These are phyloP conservation scores for Lasiurus cinereus DNA, from an alignment of 2,113 vertebrate species.

Conservation along the genomic window DNA sequence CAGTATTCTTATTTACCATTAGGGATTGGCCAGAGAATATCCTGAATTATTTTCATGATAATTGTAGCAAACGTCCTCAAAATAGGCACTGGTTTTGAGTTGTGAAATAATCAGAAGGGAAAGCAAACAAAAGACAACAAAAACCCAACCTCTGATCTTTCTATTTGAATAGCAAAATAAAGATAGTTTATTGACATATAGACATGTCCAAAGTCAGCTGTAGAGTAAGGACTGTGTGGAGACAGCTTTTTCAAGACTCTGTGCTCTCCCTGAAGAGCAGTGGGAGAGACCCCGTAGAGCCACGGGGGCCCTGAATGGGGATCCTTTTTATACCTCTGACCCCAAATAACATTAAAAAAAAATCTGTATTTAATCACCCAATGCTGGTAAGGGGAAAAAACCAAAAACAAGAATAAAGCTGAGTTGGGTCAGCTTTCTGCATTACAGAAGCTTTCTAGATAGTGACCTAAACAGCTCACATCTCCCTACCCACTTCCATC, in stretches of 20 bases:
- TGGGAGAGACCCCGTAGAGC: not conserved
- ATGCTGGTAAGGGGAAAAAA: not conserved
- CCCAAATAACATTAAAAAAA: not conserved
- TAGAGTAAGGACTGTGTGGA: not conserved
- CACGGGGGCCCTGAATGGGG: not conserved
- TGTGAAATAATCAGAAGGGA: not conserved
- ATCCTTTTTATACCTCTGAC: not conserved
- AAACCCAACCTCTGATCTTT: not conserved
- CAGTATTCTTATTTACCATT: constrained; percentile 43
- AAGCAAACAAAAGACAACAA: not conserved
- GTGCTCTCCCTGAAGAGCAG: not conserved
- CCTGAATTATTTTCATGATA: constrained; percentile 7
- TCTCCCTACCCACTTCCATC: not conserved
- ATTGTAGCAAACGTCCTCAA: constrained; percentile 34
- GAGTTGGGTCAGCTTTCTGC: not conserved
- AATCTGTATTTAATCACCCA: not conserved
- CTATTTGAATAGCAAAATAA: not conserved
- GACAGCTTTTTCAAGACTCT: not conserved
- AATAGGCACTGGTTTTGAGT: constrained; percentile 1
- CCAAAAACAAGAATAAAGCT: not conserved
- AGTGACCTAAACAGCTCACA: not conserved
- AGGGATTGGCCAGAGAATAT: not conserved
- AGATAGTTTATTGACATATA: not conserved
- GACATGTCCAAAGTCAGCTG: not conserved
- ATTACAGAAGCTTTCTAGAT: not conserved